These are phyloP conservation scores for Podarcis lilfordi DNA, from an alignment of 2,797 vertebrate species.

Conservation along the genomic window DNA sequence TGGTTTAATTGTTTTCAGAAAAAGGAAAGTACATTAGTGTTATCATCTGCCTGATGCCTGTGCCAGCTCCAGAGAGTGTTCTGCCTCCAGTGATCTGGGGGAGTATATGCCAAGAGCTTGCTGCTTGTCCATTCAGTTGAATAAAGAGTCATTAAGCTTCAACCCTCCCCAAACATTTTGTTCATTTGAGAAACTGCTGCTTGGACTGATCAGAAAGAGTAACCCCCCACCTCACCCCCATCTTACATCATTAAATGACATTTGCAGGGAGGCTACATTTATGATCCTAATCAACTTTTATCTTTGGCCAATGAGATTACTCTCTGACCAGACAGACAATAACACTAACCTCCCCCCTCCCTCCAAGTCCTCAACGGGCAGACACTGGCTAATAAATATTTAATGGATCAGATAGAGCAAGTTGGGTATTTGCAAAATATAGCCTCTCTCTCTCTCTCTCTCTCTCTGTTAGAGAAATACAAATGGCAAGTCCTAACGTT, in stretches of 20 bases:
- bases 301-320: slow-evolving; percentile 55
- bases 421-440: slow-evolving; percentile 58
- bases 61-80: background rate
- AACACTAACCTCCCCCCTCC: slow-evolving; percentile 30
- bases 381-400: slow-evolving; percentile 64
- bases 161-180: slow-evolving; percentile 25
- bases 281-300: slow-evolving; percentile 51
- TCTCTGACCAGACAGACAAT: slow-evolving; percentile 60
- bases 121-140: slow-evolving; percentile 17
- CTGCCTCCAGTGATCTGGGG: slow-evolving; percentile 53
- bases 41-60: slow-evolving; percentile 50
- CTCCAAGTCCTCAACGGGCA: slow-evolving; percentile 49
- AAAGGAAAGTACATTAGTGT: slow-evolving; percentile 55
- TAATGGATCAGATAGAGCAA: slow-evolving; percentile 47
- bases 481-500: background rate
- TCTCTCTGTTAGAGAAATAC: background rate
- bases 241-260: slow-evolving; percentile 38
- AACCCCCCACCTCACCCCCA: background rate
- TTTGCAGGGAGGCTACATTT: background rate
- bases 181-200: slow-evolving; percentile 54
- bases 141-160: slow-evolving; percentile 49
- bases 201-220: slow-evolving; percentile 39
- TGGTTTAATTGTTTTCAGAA: slow-evolving; percentile 61
- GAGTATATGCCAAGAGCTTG: slow-evolving; percentile 32
- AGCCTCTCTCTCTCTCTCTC: background rate